Conservation (phyloP, 2,797 vertebrate genomes). For the Lophius americanus region DNA sequence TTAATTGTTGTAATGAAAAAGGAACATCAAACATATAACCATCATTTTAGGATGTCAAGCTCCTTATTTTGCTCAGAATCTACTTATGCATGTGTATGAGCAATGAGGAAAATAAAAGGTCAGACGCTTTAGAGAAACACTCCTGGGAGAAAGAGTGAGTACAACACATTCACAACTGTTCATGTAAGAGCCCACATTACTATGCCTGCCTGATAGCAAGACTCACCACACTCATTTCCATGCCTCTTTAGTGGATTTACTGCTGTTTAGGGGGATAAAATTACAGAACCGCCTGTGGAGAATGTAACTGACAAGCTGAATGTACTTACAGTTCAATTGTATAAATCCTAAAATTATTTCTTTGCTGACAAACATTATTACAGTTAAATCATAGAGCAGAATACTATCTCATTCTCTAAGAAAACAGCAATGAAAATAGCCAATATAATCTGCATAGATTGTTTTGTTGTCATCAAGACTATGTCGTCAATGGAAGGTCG, state of each 20-base stretch:
- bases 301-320: slow-evolving; percentile 5
- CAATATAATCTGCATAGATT: slow-evolving; percentile 18
- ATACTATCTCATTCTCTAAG: background rate
- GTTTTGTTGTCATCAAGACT: slow-evolving; percentile 20
- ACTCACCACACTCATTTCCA: slow-evolving; percentile 16
- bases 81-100: slow-evolving; percentile 51
- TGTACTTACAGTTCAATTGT: slow-evolving; percentile 43
- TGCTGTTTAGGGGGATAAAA: slow-evolving; percentile 19
- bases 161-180: slow-evolving; percentile 45
- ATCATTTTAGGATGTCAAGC: slow-evolving; percentile 22
- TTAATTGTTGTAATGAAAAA: slow-evolving; percentile 2
- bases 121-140: slow-evolving; percentile 32
- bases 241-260: slow-evolving; percentile 6
- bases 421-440: slow-evolving; percentile 26
- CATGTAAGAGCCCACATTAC: slow-evolving; percentile 34
- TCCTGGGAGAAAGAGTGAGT: slow-evolving; percentile 44
- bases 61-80: slow-evolving; percentile 32
- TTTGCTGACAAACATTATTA: slow-evolving; percentile 26
- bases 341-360: too few relatives aligned
- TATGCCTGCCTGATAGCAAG: slow-evolving; percentile 22
- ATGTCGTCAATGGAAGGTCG: slow-evolving; percentile 7
- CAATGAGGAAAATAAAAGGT: slow-evolving; percentile 49
- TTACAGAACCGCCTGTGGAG: slow-evolving; percentile 32
- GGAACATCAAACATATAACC: slow-evolving; percentile 16
- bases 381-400: slow-evolving; percentile 23